Conservation (phyloP, 2,797 vertebrate genomes). For the Pyrocephalus nanus region DNA sequence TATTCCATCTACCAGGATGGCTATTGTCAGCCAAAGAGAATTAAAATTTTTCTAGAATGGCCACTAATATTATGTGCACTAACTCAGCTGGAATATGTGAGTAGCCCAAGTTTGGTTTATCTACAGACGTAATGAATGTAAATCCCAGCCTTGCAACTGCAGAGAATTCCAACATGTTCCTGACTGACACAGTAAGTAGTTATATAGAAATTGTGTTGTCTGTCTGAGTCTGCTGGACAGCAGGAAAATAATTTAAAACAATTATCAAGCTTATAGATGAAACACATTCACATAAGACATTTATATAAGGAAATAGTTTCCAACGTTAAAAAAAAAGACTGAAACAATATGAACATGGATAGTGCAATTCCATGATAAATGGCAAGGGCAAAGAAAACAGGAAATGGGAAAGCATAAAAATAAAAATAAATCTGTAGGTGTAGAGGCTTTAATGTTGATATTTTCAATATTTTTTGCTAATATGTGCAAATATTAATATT, state of each 20-base stretch:
- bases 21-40: neutral
- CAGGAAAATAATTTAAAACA: neutral
- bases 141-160: neutral
- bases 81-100: neutral
- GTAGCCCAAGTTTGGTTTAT: neutral
- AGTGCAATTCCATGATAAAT: neutral
- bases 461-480: neutral
- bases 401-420: neutral
- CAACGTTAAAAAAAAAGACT: neutral
- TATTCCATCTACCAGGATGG: neutral
- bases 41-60: neutral
- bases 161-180: neutral
- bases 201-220: neutral
- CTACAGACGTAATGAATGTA: neutral
- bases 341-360: neutral
- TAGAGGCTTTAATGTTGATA: neutral
- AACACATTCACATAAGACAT: neutral
- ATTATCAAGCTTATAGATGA: neutral
- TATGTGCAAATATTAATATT: neutral
- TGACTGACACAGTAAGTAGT: neutral
- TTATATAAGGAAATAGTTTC: neutral
- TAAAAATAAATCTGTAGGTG: neutral
- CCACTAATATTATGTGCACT: neutral
- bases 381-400: neutral
- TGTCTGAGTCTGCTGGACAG: neutral